Evolutionary conservation across 2,113 vertebrate genomes (phyloP).

Genomic region (Mormyrus iriodes): DNA sequence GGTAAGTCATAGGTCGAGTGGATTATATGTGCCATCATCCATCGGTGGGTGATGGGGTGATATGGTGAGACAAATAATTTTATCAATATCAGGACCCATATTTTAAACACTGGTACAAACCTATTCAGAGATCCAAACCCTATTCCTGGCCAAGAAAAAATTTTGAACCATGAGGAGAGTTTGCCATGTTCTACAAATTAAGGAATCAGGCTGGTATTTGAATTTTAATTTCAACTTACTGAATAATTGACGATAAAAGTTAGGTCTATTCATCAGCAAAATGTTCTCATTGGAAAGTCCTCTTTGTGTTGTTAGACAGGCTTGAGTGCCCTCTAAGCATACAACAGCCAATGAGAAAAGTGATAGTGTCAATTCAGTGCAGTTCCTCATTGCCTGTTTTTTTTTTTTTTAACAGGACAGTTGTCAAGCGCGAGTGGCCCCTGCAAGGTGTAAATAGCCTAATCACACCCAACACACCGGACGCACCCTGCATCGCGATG

Average conservation of each 20-base stretch:
- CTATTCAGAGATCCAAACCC: too few species aligned
- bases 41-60: too few species aligned
- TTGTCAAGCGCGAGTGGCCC: not conserved
- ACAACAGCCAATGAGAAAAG: too few species aligned
- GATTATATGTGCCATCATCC: too few species aligned
- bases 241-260: not conserved
- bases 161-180: not conserved
- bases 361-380: not conserved
- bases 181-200: not conserved
- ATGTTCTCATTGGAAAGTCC: not conserved
- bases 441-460: not conserved
- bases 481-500: not conserved
- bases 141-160: too few species aligned
- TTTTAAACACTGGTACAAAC: too few species aligned
- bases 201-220: not conserved
- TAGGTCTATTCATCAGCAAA: not conserved
- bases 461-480: not conserved
- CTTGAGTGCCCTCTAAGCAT: too few species aligned
- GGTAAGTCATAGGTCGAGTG: too few species aligned
- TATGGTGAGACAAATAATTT: too few species aligned
- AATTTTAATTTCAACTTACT: not conserved
- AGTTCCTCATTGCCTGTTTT: not conserved
- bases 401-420: too few species aligned
- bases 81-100: too few species aligned
- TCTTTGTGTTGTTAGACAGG: too few species aligned